Percentiles rank a stretch among this genome's conserved stretches.
These are phyloP conservation scores for Eleutherodactylus coqui DNA, from an alignment of 2,797 vertebrate species.

Conservation along the genomic window DNA sequence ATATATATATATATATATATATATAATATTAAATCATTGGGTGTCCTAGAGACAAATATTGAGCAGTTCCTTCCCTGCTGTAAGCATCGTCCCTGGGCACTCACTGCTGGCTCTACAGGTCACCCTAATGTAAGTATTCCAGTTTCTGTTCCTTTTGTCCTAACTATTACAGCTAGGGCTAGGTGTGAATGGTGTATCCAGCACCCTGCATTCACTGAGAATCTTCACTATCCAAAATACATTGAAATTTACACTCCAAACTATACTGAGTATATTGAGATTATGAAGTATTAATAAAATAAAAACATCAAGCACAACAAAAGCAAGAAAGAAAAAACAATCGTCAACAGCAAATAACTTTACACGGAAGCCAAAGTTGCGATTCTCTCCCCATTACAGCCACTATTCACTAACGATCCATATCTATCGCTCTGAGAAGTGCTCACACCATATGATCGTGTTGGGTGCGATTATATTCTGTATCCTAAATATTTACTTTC, in stretches of 20 bases:
- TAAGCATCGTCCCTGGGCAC: no score
- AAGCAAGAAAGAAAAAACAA: background rate
- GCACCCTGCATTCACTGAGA: background rate
- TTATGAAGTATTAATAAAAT: background rate
- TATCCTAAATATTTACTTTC: no score
- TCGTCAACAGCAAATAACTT: background rate
- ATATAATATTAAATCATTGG: no score
- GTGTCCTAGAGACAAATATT: no score
- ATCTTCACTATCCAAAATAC: slow-evolving; percentile 39
- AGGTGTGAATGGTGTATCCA: background rate
- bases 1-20: no score
- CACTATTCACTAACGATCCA: no score
- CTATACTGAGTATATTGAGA: background rate
- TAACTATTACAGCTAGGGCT: slow-evolving; percentile 13
- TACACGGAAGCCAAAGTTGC: background rate
- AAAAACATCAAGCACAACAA: background rate
- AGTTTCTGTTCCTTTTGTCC: slow-evolving; percentile 4
- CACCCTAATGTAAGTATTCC: background rate
- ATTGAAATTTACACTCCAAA: slow-evolving; percentile 40
- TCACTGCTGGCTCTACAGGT: slow-evolving; percentile 10
- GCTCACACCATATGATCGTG: no score
- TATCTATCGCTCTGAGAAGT: no score
- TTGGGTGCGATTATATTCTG: no score
- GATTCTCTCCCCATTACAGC: background rate
- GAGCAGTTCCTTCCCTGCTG: no score